A percentile compares a stretch with the other conserved stretches of the same genome.
Evolutionary conservation across 2,113 vertebrate species (phyloP).

Genomic region (Plestiodon gilberti): DNA sequence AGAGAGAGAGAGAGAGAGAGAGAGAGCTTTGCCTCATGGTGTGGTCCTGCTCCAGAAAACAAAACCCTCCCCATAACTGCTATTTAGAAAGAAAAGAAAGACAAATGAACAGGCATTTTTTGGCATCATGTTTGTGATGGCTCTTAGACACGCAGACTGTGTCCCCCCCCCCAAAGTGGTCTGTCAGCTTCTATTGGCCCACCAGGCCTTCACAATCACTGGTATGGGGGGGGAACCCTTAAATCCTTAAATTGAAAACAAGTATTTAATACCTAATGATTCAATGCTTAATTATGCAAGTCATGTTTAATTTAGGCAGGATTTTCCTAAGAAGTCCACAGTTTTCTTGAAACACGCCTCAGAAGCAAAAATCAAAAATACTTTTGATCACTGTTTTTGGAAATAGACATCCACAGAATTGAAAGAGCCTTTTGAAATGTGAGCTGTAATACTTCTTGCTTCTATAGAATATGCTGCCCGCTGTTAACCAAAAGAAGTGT

Average conservation of each 20-base stretch:
- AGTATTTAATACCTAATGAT: background rate
- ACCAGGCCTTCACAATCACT: background rate
- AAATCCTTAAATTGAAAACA: background rate
- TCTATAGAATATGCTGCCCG: background rate
- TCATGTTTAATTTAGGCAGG: background rate
- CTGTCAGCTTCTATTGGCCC: background rate
- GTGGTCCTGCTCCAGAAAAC: no score
- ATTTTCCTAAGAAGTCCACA: background rate
- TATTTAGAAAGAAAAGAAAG: no score
- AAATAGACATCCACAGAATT: background rate
- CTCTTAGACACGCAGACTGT: background rate
- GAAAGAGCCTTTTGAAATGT: background rate
- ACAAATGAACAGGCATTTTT: no score
- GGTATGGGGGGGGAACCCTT: background rate
- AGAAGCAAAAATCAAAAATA: background rate
- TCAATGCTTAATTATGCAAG: conserved; percentile 24
- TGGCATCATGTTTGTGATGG: background rate
- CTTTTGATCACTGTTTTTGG: background rate
- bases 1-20: no score
- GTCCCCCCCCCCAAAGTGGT: background rate
- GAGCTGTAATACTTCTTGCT: accelerated
- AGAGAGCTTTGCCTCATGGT: no score
- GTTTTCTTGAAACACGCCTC: background rate
- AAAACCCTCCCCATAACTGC: no score
- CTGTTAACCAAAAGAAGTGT: background rate